A percentile compares a stretch with the other conserved stretches of the same genome.
Evolutionary conservation across 2,888 invertebrate species (phyloP).

Genomic region (Eueremaeus valkanovi): DNA sequence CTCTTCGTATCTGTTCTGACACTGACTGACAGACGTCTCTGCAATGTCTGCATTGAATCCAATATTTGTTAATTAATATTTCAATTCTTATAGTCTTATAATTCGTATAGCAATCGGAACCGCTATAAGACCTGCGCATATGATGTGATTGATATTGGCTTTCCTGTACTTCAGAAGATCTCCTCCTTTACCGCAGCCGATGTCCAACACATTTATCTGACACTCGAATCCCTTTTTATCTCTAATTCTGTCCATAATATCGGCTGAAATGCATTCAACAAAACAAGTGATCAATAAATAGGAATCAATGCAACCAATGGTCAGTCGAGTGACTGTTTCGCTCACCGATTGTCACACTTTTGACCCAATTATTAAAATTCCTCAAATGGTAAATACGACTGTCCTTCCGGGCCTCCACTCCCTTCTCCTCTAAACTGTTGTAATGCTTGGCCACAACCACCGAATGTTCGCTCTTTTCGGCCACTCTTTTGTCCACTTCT

Average conservation of each 20-base stretch:
- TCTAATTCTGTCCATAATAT: slow-evolving; percentile 63
- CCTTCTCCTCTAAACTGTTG: slow-evolving; percentile 79
- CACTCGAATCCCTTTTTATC: slow-evolving; percentile 58
- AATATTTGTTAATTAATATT: neutral
- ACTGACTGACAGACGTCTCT: slow-evolving; percentile 83
- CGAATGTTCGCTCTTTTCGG: no score
- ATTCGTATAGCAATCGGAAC: no score
- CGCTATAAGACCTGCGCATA: slow-evolving; percentile 64
- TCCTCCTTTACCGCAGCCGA: slow-evolving; percentile 98
- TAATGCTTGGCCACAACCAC: slow-evolving; percentile 79
- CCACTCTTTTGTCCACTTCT: neutral
- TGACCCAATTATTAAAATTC: slow-evolving; percentile 99
- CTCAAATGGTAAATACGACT: slow-evolving; percentile 89
- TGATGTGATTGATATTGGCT: slow-evolving; percentile 69
- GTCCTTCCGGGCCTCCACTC: slow-evolving; percentile 70
- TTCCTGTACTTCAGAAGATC: slow-evolving; percentile 92
- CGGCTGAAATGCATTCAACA: slow-evolving; percentile 56
- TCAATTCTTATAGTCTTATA: neutral
- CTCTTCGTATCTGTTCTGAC: slow-evolving; percentile 74
- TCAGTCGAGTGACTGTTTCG: slow-evolving; percentile 27
- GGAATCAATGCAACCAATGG: neutral
- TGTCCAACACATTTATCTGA: slow-evolving; percentile 68
- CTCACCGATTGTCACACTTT: slow-evolving; percentile 87
- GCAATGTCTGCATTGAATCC: slow-evolving; percentile 67
- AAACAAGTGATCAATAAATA: no score